phyloP scores from a whole-genome alignment of 37 sponge, comb jelly and placozoan genomes.

The Geodia barretti region DNA sequence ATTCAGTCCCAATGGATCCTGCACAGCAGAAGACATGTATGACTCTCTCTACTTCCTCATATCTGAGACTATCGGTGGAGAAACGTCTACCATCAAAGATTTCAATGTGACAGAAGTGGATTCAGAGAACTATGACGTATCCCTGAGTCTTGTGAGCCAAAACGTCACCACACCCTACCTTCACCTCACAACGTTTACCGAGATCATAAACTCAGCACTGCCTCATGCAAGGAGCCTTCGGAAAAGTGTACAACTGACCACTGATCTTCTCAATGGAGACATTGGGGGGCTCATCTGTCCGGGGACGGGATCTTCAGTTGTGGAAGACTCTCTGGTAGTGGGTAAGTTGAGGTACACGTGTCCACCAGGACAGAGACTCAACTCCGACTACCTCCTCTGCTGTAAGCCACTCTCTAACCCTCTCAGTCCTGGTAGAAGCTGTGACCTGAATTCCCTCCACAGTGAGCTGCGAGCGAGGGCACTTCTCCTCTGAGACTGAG shows the following conservation, averaged over 20 bases:
- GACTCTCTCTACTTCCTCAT: neutral
- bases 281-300: neutral
- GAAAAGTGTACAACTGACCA: too few species aligned
- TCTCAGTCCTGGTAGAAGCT: too few species aligned
- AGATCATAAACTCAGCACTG: constrained; percentile 7
- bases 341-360: neutral
- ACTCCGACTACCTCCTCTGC: constrained; percentile 20
- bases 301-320: neutral
- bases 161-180: neutral
- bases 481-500: too few species aligned
- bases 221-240: neutral
- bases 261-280: neutral
- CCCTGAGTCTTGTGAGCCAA: constrained; percentile 4
- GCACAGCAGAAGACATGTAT: neutral
- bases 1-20: neutral
- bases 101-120: neutral
- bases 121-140: too few species aligned
- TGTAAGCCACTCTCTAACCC: too few species aligned
- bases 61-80: neutral
- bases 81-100: neutral
- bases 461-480: too few species aligned
- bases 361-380: constrained; percentile 34
- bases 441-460: too few species aligned
- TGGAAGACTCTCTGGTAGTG: constrained; percentile 2
- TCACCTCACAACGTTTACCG: neutral